phyloP scores from a whole-genome alignment of 2,797 vertebrate genomes.

The Clarias pachynema region DNA sequence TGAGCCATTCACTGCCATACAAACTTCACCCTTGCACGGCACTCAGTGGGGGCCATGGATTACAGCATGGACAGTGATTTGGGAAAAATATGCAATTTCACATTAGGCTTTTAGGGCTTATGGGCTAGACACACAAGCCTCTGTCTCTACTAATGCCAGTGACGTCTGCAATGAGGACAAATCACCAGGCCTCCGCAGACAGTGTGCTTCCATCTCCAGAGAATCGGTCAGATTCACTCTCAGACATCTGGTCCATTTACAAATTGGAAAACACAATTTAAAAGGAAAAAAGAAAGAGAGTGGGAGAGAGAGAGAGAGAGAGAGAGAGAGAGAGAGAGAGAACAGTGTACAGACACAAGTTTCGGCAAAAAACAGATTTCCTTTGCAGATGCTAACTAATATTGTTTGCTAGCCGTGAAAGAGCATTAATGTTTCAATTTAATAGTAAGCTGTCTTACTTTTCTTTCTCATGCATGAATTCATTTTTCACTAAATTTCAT shows the following conservation, averaged over 20 bases:
- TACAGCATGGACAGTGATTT: conserved; percentile 35
- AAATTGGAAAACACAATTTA: conserved; percentile 63
- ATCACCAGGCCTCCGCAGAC: conserved; percentile 58
- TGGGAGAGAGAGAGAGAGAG: conserved; percentile 21
- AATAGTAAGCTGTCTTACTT: conserved; percentile 6
- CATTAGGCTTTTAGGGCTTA: conserved; percentile 54
- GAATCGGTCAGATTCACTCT: conserved; percentile 56
- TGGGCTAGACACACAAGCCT: conserved; percentile 51
- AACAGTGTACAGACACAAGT: conserved; percentile 34
- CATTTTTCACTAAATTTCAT: conserved; percentile 28
- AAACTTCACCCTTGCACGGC: conserved; percentile 26
- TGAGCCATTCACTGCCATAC: conserved; percentile 24
- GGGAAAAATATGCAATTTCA: conserved; percentile 56
- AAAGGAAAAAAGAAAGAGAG: conserved; percentile 22
- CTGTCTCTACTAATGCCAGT: conserved; percentile 59
- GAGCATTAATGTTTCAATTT: conserved; percentile 7
- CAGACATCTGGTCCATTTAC: conserved; percentile 62
- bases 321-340: conserved; percentile 18
- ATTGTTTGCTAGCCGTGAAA: conserved; percentile 46
- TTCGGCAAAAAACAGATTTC: conserved; percentile 47
- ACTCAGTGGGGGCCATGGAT: conserved; percentile 27
- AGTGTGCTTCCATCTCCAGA: conserved; percentile 56
- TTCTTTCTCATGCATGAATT: not conserved
- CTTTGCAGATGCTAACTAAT: conserved; percentile 46
- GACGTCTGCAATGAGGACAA: conserved; percentile 61